Evolutionary conservation across 1,140 invertebrate species (phyloP).

Genomic region (Sitobion miscanthi): DNA sequence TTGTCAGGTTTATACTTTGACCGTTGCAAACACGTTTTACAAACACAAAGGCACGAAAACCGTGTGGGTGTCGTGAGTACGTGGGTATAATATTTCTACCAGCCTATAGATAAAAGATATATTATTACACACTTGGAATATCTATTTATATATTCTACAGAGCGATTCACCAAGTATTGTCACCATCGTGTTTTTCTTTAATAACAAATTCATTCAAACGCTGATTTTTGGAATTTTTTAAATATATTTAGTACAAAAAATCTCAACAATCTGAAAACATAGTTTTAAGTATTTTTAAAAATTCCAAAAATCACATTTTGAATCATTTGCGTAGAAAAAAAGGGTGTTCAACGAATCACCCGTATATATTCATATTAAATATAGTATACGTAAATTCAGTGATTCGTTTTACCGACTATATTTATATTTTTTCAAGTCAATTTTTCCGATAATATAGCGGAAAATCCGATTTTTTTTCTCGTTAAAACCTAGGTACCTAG

Average conservation of each 20-base stretch:
- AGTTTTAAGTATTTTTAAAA: no score
- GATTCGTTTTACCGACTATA: no score
- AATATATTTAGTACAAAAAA: background rate
- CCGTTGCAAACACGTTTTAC: background rate
- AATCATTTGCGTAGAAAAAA: background rate
- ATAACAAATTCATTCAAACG: background rate
- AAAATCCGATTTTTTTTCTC: no score
- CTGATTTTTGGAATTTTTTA: background rate
- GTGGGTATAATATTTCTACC: background rate
- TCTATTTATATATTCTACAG: background rate
- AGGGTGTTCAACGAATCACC: background rate
- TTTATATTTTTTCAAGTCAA: background rate
- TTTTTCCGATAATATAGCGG: background rate
- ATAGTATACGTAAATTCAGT: no score
- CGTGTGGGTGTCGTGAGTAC: background rate
- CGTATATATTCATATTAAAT: no score
- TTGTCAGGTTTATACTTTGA: background rate
- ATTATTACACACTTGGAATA: background rate
- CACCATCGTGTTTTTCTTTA: background rate
- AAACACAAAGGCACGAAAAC: background rate
- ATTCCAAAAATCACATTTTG: background rate
- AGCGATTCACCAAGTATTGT: background rate
- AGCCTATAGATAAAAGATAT: background rate
- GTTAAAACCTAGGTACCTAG: no score
- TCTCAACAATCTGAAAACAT: no score